Evolutionary conservation across 2,797 vertebrate species (phyloP).

Genomic region (Hoplostethus atlanticus): DNA sequence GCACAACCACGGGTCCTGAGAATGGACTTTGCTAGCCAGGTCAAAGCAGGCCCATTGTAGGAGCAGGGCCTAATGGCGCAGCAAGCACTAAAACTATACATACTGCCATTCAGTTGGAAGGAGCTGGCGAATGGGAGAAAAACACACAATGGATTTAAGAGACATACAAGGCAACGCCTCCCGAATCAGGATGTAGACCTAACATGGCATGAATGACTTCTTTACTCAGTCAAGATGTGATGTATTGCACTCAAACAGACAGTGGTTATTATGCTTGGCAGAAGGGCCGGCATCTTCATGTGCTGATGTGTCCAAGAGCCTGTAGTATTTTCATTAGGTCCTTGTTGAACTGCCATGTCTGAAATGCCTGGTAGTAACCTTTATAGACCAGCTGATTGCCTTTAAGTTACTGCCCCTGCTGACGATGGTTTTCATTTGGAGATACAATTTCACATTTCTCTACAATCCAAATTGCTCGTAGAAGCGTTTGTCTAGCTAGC

Average conservation of each 20-base stretch:
- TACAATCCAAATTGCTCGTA: too few relatives aligned
- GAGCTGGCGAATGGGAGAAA: slow-evolving; percentile 54
- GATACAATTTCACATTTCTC: too few relatives aligned
- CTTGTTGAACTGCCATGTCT: neutral
- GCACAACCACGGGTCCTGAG: slow-evolving; percentile 64
- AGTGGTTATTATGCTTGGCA: neutral
- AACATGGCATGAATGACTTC: slow-evolving; percentile 37
- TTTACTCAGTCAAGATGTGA: slow-evolving; percentile 29
- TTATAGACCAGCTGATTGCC: neutral
- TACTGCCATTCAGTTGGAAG: slow-evolving; percentile 55
- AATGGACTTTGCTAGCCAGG: slow-evolving; percentile 70
- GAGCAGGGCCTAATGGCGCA: slow-evolving; percentile 61
- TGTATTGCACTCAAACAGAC: slow-evolving; percentile 24
- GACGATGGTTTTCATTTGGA: too few relatives aligned
- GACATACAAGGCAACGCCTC: slow-evolving; percentile 51
- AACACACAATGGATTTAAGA: slow-evolving; percentile 58
- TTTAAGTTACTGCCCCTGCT: too few relatives aligned
- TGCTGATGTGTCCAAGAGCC: too few relatives aligned
- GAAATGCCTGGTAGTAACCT: neutral
- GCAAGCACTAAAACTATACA: slow-evolving; percentile 61
- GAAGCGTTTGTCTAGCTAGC: too few relatives aligned
- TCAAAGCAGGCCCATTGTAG: slow-evolving; percentile 71
- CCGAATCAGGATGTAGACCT: slow-evolving; percentile 45
- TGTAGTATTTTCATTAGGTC: too few relatives aligned
- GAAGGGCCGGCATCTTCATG: too few relatives aligned